A percentile compares a stretch with the other conserved stretches of the same genome.
These are phyloP conservation scores for Mormyrus iriodes DNA, from an alignment of 2,113 vertebrate genomes.

Conservation along the genomic window DNA sequence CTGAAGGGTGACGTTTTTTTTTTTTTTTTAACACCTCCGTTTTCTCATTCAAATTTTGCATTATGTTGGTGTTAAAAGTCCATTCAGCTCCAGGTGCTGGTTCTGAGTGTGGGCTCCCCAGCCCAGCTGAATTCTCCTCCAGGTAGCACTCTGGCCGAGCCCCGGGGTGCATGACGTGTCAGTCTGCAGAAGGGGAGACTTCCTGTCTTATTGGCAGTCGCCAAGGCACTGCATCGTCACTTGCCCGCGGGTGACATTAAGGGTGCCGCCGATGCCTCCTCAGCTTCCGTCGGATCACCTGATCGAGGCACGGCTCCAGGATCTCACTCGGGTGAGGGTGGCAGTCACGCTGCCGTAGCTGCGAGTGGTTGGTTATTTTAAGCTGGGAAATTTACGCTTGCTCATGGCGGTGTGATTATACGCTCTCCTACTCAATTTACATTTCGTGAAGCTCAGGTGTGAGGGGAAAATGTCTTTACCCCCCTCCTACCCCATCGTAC, in stretches of 20 bases:
- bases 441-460: neutral
- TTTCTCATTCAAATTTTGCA: neutral
- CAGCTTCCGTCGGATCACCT: neutral
- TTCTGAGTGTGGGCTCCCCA: neutral
- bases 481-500: neutral
- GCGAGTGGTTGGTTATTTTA: neutral
- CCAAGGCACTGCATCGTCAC: neutral
- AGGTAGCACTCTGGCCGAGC: neutral
- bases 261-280: neutral
- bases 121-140: neutral
- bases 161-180: neutral
- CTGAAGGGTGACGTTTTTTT: neutral
- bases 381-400: slow-evolving; percentile 1
- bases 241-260: neutral
- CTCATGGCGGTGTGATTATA: neutral
- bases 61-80: neutral
- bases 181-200: neutral
- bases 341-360: neutral
- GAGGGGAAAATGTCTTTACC: neutral
- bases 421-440: neutral
- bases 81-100: neutral
- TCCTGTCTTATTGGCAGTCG: neutral
- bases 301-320: neutral
- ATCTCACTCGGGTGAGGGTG: neutral
- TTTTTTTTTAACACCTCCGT: neutral